phyloP scores from a whole-genome alignment of 2,797 vertebrate genomes.

The Limosa lapponica region DNA sequence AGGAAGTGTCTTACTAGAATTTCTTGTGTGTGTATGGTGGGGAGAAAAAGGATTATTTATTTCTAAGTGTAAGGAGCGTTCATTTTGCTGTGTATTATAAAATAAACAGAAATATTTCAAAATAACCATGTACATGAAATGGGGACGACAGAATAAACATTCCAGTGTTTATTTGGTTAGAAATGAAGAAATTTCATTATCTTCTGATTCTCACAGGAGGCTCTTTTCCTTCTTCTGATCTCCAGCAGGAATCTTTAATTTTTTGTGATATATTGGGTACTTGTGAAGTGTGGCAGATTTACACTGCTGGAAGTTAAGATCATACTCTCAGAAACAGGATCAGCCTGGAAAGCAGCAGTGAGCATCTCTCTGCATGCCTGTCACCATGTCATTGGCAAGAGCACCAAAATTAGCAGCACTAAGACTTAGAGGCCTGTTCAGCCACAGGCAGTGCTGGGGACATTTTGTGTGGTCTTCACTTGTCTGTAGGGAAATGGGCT shows the following conservation, averaged over 20 bases:
- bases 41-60: not conserved
- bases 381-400: not conserved
- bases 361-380: rapidly evolving
- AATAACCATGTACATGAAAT: not conserved
- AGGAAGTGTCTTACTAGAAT: not conserved
- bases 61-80: not conserved
- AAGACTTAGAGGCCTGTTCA: not conserved
- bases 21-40: not conserved
- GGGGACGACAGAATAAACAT: not conserved
- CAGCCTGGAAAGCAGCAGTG: not conserved
- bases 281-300: not conserved
- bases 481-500: not conserved
- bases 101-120: slow-evolving; percentile 29
- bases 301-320: not conserved
- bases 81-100: slow-evolving; percentile 2
- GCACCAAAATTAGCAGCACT: not conserved
- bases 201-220: not conserved
- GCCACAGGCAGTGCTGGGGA: not conserved
- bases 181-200: slow-evolving; percentile 7
- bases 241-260: not conserved
- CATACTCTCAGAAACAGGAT: not conserved
- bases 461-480: not conserved
- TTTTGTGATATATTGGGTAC: not conserved
- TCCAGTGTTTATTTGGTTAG: slow-evolving; percentile 35
- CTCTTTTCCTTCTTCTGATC: slow-evolving; percentile 10